Percentiles rank a stretch among this genome's conserved stretches.
phyloP scores from a whole-genome alignment of 1,140 invertebrate genomes.

The Lepidurus couesii region DNA sequence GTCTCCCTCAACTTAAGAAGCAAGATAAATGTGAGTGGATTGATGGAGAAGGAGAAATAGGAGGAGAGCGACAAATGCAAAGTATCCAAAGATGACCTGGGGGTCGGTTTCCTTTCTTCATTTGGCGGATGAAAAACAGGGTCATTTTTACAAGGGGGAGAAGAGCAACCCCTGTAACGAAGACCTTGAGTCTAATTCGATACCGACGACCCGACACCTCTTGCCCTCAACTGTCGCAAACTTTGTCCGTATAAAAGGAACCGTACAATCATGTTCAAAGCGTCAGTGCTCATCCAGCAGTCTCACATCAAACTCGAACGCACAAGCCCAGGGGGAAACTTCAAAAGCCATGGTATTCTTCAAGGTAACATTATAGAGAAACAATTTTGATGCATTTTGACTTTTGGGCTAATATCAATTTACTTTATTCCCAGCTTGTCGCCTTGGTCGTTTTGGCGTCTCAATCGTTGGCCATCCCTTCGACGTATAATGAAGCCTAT shows the following conservation, averaged over 20 bases:
- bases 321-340: neutral
- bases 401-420: constrained; percentile 1
- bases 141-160: neutral
- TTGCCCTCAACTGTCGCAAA: neutral
- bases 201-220: neutral
- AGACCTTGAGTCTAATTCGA: neutral
- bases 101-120: neutral
- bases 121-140: neutral
- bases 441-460: constrained; percentile 26
- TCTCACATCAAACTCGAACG: neutral
- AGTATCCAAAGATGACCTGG: constrained; percentile 17
- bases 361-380: constrained; percentile 24
- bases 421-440: constrained; percentile 22
- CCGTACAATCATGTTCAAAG: constrained; percentile 4
- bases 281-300: constrained; percentile 23
- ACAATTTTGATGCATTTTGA: neutral
- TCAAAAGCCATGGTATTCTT: constrained; percentile 24
- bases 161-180: neutral
- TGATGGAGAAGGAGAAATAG: neutral
- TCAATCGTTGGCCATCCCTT: constrained; percentile 17
- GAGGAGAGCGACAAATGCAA: neutral
- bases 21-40: neutral
- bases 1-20: neutral
- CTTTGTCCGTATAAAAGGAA: neutral
- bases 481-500: neutral